A percentile compares a stretch with the other conserved stretches of the same genome.
Conservation (phyloP, 2,888 invertebrate species). For the Cynaeus angustus region DNA sequence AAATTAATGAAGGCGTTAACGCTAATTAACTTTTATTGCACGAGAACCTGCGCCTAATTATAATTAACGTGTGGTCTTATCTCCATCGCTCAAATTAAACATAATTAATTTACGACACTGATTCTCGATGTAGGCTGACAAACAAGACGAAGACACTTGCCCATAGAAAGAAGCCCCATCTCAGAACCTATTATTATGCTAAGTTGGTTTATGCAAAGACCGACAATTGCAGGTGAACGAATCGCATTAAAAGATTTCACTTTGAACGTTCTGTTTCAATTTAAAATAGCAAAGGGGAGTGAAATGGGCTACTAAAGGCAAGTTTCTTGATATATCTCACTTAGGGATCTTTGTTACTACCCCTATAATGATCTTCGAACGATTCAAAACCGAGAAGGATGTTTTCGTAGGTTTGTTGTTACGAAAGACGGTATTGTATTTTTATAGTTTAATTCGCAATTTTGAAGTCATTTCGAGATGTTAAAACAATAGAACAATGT, state of each 20-base stretch:
- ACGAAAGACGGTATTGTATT: too few relatives aligned
- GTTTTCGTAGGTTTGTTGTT: too few relatives aligned
- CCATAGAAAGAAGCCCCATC: not conserved
- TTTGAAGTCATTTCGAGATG: too few relatives aligned
- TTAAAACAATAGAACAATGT: too few relatives aligned
- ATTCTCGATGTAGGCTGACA: not conserved
- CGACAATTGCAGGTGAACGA: not conserved
- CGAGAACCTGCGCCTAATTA: conserved; percentile 19
- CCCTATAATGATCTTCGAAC: too few relatives aligned
- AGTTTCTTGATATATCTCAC: conserved; percentile 22
- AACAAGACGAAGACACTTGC: too few relatives aligned
- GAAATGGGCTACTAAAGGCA: conserved; percentile 19
- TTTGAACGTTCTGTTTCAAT: conserved; percentile 27
- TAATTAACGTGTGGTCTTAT: conserved; percentile 28
- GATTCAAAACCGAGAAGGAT: too few relatives aligned
- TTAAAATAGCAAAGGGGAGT: not conserved
- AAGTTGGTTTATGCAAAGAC: too few relatives aligned
- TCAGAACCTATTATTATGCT: conserved; percentile 1
- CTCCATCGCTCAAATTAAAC: conserved; percentile 24
- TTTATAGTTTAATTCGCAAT: too few relatives aligned
- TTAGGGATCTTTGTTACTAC: conserved; percentile 23
- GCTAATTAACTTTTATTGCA: conserved; percentile 33
- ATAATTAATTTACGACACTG: conserved; percentile 32
- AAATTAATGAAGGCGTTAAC: conserved; percentile 19
- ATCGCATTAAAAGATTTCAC: conserved; percentile 1